Conservation (phyloP, 37 sponge, comb jelly and placozoan genomes). For the Beroe forskalii region DNA sequence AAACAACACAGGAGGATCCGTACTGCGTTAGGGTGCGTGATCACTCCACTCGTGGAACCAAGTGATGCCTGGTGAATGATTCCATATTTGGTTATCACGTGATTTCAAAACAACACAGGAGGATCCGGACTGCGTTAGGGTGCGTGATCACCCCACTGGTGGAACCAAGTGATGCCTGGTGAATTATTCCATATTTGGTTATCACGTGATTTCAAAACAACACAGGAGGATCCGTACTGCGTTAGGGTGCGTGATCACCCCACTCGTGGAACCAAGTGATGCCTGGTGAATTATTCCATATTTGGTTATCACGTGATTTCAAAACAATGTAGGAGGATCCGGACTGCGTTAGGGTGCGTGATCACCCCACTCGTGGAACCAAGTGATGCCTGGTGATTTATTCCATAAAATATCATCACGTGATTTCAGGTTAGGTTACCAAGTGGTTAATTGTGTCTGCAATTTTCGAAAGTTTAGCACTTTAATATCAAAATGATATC, state of each 20-base stretch:
- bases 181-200: neutral
- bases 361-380: constrained; percentile 45
- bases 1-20: constrained; percentile 10
- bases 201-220: constrained; percentile 31
- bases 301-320: neutral
- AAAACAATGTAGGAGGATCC: neutral
- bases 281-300: constrained; percentile 16
- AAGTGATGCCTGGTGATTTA: constrained; percentile 33
- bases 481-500: too few relatives aligned
- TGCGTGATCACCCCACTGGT: constrained; percentile 21
- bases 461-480: too few relatives aligned
- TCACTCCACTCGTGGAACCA: constrained; percentile 35
- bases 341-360: constrained; percentile 28
- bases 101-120: constrained; percentile 43
- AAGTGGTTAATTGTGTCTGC: too few relatives aligned
- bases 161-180: constrained; percentile 41
- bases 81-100: neutral
- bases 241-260: constrained; percentile 25
- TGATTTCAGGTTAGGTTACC: neutral
- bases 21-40: constrained; percentile 40
- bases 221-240: constrained; percentile 20
- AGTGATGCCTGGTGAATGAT: constrained; percentile 38
- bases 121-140: constrained; percentile 15
- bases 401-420: too few relatives aligned
- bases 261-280: constrained; percentile 41